Evolutionary conservation across 2,113 vertebrate species (phyloP), one percentile per base, ranked within the genome.

Genomic region (Oxyura jamaicensis): DNA sequence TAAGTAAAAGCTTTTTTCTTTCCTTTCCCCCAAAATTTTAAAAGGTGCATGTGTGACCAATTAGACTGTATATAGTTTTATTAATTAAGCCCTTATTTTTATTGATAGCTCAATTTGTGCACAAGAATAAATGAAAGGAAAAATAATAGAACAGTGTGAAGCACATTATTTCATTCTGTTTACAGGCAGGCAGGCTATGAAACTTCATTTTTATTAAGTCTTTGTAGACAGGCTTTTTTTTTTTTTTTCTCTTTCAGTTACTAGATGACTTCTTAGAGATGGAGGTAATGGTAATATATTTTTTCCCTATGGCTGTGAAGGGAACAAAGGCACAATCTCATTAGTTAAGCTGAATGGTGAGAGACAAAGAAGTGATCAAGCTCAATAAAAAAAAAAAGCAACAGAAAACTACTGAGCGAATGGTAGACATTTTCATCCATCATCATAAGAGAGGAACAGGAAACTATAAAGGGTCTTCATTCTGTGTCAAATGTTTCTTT

Each of bases 1-100:
- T 91, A 92, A 96, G 90, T 63, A 93, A 96, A 95, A 93, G 83
- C 72, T 82, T 94, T 95, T 85, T 84, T 71, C 73, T 77, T 88
- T 78, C 17, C 42, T 72, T 62, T 76, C 67, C 84, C 72, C 76
- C 81, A 96, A 91, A 88, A 96, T 95, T 96, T 90, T 95, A 65
- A 93, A 95, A 93, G 94, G 91, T 92, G 78, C 67, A 74, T 94
- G 93, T 92, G 91, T 85, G 91, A 93, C 75, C 96, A 97, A 94
- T 96, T 91, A 86, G 86, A 58, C 36, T 92, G 86, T 53, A 93
- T 85, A 84, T 46, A 94, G 81, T 71, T 95, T 91, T 95, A 95
- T 95, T 95, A 96, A 95, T 91, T 85, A 89, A 74, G 75, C n/a
- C 78, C 91, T 96, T 93, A 91, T 93, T 94, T 95, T 91, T 92